Evolutionary conservation across 92 coral and sea anemone species (phyloP).

Genomic region (Nematostella vectensis): DNA sequence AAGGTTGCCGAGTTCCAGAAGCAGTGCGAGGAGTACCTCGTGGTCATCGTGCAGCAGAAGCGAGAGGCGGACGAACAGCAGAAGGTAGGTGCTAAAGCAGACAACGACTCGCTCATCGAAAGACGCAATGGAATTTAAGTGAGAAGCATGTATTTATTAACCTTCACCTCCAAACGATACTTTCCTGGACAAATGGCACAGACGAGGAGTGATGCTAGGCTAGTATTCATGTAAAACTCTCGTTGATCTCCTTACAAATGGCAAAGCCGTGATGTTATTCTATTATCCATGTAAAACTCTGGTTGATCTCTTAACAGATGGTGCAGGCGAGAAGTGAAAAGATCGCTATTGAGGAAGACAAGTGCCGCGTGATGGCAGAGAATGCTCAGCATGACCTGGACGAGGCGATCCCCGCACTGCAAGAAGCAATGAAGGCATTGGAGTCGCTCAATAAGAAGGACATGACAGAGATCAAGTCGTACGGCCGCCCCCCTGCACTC

Average conservation of each 20-base stretch:
- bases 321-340: conserved; percentile 98
- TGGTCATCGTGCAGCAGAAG: conserved; percentile 95
- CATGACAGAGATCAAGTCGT: conserved; percentile 98
- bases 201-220: too few relatives aligned
- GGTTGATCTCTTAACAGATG: conserved; percentile 42
- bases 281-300: too few relatives aligned
- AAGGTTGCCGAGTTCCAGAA: conserved; percentile 98
- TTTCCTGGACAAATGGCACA: neutral
- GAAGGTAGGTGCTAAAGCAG: conserved; percentile 64
- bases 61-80: conserved; percentile 99
- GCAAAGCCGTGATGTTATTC: too few relatives aligned
- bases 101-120: neutral
- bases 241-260: too few relatives aligned
- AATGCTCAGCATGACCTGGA: conserved; percentile 95
- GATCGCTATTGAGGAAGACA: conserved; percentile 93
- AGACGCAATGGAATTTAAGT: too few relatives aligned
- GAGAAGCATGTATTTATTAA: neutral
- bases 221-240: too few relatives aligned
- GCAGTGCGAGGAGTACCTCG: conserved; percentile 95
- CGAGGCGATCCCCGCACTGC: conserved; percentile 95
- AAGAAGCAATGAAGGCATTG: conserved; percentile 93
- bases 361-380: conserved; percentile 95
- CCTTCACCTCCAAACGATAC: too few relatives aligned
- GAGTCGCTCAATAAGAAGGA: conserved; percentile 97
- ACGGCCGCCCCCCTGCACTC: conserved; percentile 96